A percentile compares a stretch with the other conserved stretches of the same genome.
phyloP scores from a whole-genome alignment of 2,113 vertebrate species.

The Oostethus manadensis region DNA sequence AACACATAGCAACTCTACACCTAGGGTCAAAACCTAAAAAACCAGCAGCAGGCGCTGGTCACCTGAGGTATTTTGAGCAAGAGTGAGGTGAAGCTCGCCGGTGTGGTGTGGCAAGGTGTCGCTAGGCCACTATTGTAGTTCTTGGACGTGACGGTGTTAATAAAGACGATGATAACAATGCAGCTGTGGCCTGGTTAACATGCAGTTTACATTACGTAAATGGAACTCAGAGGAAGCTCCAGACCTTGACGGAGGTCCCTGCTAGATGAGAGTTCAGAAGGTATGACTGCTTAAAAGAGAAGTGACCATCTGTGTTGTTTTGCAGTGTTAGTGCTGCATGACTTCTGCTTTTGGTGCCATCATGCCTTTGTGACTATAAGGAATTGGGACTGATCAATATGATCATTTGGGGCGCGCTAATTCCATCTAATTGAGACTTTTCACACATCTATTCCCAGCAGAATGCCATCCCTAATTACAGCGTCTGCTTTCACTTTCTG shows the following conservation, averaged over 20 bases:
- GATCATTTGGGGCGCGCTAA: constrained; percentile 52
- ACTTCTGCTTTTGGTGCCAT: constrained; percentile 3
- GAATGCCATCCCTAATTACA: constrained; percentile 56
- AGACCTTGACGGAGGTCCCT: background rate
- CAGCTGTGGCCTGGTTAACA: no score
- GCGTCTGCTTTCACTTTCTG: constrained; percentile 40
- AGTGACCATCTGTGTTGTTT: constrained; percentile 30
- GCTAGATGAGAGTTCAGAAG: background rate
- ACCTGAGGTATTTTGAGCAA: no score
- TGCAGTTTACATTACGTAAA: no score
- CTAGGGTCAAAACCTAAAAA: no score
- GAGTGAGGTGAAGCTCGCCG: no score
- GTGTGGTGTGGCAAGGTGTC: no score
- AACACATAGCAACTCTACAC: no score
- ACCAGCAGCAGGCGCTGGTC: no score
- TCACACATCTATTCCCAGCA: constrained; percentile 54
- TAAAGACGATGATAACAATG: no score
- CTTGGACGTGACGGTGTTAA: no score
- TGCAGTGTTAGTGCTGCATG: constrained; percentile 20
- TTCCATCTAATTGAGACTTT: constrained; percentile 70
- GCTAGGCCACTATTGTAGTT: no score
- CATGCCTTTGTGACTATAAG: constrained; percentile 28
- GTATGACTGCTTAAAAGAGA: constrained; percentile 3
- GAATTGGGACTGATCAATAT: constrained; percentile 54
- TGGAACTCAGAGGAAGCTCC: background rate